These are phyloP conservation scores for Vombatus ursinus DNA, from an alignment of 2,113 vertebrate species.

Conservation along the genomic window DNA sequence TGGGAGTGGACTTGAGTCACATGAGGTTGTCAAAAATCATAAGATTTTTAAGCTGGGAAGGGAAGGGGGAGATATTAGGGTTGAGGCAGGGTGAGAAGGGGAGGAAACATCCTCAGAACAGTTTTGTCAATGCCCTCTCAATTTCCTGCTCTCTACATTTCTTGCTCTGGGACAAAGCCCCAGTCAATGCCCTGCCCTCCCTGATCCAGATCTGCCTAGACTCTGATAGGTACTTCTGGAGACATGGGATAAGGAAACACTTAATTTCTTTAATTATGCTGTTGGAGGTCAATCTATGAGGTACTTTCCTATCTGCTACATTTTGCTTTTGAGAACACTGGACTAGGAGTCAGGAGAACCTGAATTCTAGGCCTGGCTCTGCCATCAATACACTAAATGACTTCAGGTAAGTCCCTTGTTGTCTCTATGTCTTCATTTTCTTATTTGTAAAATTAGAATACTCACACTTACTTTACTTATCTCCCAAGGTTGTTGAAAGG, in stretches of 20 bases:
- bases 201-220: not conserved
- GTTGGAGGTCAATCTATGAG: not conserved
- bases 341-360: not conserved
- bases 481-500: not conserved
- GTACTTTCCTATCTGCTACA: not conserved
- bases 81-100: not conserved
- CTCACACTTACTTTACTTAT: not conserved
- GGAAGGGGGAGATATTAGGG: not conserved
- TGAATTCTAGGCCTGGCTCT: not conserved
- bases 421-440: not conserved
- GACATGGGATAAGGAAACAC: not conserved
- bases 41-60: not conserved
- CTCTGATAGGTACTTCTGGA: not conserved
- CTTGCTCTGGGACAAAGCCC: not conserved
- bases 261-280: not conserved
- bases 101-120: not conserved
- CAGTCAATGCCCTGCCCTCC: not conserved
- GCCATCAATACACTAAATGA: not conserved
- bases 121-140: not conserved
- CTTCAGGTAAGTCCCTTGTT: not conserved
- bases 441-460: not conserved
- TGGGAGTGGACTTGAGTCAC: not conserved
- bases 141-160: not conserved
- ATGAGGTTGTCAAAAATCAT: not conserved
- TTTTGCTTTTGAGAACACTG: not conserved